Conservation (phyloP, 2,797 vertebrate genomes). For the Betta splendens region DNA sequence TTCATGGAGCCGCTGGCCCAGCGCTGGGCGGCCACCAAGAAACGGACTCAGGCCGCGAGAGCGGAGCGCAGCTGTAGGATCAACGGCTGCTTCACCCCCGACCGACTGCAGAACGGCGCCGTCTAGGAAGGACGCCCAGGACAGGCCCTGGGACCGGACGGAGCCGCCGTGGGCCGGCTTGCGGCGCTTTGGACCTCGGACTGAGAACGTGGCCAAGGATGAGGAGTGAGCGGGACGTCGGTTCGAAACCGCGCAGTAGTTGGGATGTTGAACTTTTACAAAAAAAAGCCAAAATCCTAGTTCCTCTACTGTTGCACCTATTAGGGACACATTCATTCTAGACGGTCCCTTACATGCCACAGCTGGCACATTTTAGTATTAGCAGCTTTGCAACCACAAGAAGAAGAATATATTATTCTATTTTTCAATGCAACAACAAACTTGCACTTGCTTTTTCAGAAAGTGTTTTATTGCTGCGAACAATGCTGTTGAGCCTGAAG, state of each 20-base stretch:
- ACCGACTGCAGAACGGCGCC: conserved; percentile 71
- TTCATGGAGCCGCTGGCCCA: conserved; percentile 89
- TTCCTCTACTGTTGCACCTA: conserved; percentile 23
- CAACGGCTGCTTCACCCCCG: conserved; percentile 76
- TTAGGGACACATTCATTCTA: conserved; percentile 27
- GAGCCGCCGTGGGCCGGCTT: conserved; percentile 47
- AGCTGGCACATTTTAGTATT: conserved; percentile 28
- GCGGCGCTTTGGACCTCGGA: conserved; percentile 37
- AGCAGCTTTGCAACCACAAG: conserved; percentile 35
- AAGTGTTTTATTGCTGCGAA: conserved; percentile 18
- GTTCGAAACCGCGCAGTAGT: conserved; percentile 38
- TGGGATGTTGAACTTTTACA: conserved; percentile 46
- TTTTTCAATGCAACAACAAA: conserved; percentile 19
- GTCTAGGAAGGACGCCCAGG: conserved; percentile 65
- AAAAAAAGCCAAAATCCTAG: conserved; percentile 65
- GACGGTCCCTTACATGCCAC: background rate
- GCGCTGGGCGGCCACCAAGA: conserved; percentile 80
- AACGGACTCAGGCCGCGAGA: conserved; percentile 47
- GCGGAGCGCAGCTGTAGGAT: conserved; percentile 72
- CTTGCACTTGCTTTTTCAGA: conserved; percentile 7
- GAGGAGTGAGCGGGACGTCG: too few relatives aligned
- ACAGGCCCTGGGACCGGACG: conserved; percentile 47
- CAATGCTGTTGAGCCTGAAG: conserved; percentile 27
- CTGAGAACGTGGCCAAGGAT: conserved; percentile 28
- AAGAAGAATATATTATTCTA: conserved; percentile 10